These are phyloP conservation scores for Pogonocichla stellata DNA, from an alignment of 2,113 vertebrate genomes.

Conservation along the genomic window DNA sequence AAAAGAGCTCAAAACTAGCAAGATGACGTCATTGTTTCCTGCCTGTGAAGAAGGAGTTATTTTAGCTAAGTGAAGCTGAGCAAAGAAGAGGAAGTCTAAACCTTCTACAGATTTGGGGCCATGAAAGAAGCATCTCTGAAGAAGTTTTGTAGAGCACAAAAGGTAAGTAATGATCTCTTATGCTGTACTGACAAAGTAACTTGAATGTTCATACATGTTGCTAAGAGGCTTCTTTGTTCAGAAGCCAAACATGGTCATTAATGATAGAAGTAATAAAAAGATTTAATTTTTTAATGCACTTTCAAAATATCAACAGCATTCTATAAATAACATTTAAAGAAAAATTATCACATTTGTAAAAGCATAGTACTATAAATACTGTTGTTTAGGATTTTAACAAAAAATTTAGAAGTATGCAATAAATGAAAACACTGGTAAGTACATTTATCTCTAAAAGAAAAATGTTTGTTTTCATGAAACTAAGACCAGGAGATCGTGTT, in stretches of 20 bases:
- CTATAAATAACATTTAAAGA: not conserved
- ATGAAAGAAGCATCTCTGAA: conserved; percentile 21
- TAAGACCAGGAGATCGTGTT: not conserved
- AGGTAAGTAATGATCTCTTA: conserved; percentile 59
- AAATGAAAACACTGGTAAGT: not conserved
- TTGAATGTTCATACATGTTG: not conserved
- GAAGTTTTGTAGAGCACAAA: not conserved
- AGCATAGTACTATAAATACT: not conserved
- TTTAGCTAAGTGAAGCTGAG: conserved; percentile 30
- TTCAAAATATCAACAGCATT: not conserved
- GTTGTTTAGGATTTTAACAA: not conserved
- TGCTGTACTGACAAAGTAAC: not conserved
- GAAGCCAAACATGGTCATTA: not conserved
- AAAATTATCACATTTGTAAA: not conserved
- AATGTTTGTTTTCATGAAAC: not conserved
- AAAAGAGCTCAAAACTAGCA: not conserved
- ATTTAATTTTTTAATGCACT: not conserved
- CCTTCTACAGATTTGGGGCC: not conserved
- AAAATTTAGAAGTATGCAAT: not conserved
- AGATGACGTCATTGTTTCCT: conserved; percentile 52
- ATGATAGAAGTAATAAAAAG: not conserved
- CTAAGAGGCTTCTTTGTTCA: not conserved
- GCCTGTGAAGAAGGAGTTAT: conserved; percentile 29
- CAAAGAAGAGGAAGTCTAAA: conserved; percentile 34
- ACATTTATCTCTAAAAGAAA: not conserved